These are phyloP conservation scores for Rhamphomyia laevipes DNA, from an alignment of 2,888 invertebrate genomes.

Conservation along the genomic window DNA sequence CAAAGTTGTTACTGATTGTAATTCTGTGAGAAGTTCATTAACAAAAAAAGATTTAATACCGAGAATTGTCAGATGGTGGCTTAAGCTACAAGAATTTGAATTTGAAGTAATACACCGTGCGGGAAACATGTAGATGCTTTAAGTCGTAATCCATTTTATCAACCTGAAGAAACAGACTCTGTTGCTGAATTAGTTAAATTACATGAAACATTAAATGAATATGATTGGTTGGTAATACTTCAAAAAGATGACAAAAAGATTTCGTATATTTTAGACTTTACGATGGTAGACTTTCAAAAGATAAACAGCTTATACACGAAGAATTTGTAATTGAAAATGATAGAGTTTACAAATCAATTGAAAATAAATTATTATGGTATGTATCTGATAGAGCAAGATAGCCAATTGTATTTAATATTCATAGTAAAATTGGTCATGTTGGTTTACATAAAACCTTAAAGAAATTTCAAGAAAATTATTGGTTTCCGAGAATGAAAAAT, in stretches of 20 bases:
- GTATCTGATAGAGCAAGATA: conserved; percentile 14
- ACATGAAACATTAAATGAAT: not conserved
- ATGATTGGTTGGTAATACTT: conserved; percentile 7
- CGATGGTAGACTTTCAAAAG: not conserved
- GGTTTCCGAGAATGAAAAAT: conserved; percentile 30
- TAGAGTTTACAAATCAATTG: conserved; percentile 13
- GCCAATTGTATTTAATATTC: conserved; percentile 14
- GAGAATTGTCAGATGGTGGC: conserved; percentile 7
- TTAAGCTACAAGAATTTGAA: conserved; percentile 18
- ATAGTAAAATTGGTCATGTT: conserved; percentile 17
- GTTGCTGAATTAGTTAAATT: conserved; percentile 3
- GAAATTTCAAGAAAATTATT: conserved; percentile 20
- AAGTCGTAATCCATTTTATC: too few species aligned
- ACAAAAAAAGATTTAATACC: too few species aligned
- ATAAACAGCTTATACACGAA: too few species aligned
- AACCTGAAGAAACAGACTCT: not conserved
- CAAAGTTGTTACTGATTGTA: conserved; percentile 21
- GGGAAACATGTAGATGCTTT: conserved; percentile 10
- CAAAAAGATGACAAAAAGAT: conserved; percentile 8
- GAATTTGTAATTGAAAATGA: conserved; percentile 12
- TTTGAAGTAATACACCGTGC: conserved; percentile 11
- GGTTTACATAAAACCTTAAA: conserved; percentile 17
- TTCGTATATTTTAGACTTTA: not conserved
- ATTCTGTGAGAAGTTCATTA: too few species aligned
- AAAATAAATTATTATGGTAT: conserved; percentile 9